Conservation (phyloP, 2,888 invertebrate genomes). For the Dasypogon diadema region DNA sequence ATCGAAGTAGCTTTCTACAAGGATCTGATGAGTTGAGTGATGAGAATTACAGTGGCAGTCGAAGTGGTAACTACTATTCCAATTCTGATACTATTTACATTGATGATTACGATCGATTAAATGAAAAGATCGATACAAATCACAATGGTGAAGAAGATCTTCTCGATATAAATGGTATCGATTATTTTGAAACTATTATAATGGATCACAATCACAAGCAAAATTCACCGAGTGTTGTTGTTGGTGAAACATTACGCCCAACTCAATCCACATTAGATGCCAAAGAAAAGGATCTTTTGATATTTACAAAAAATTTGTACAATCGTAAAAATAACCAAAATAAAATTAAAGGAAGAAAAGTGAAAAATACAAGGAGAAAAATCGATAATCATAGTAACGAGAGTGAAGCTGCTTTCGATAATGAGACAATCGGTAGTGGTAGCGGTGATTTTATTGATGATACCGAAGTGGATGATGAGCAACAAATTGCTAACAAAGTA, state of each 20-base stretch:
- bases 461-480: conserved; percentile 33
- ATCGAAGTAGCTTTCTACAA: background rate
- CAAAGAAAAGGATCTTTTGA: conserved; percentile 24
- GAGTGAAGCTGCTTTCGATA: conserved; percentile 51
- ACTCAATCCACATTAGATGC: background rate
- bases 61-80: conserved; percentile 40
- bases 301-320: conserved; percentile 2
- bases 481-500: background rate
- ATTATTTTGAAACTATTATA: conserved; percentile 53
- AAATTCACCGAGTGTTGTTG: background rate
- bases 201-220: conserved; percentile 30
- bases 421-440: conserved; percentile 57
- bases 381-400: background rate
- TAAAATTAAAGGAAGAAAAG: background rate
- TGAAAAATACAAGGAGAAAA: conserved; percentile 7
- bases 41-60: conserved; percentile 4
- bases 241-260: background rate
- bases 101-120: conserved; percentile 59
- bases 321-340: conserved; percentile 2
- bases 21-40: conserved; percentile 25
- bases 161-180: conserved; percentile 48
- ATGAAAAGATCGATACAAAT: conserved; percentile 52
- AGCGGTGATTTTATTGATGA: conserved; percentile 59
- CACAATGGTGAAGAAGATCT: conserved; percentile 35
- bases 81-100: conserved; percentile 60